A percentile compares a stretch with the other conserved stretches of the same genome.
These are phyloP conservation scores for Cistogaster globosa DNA, from an alignment of 2,888 invertebrate genomes.

Conservation along the genomic window DNA sequence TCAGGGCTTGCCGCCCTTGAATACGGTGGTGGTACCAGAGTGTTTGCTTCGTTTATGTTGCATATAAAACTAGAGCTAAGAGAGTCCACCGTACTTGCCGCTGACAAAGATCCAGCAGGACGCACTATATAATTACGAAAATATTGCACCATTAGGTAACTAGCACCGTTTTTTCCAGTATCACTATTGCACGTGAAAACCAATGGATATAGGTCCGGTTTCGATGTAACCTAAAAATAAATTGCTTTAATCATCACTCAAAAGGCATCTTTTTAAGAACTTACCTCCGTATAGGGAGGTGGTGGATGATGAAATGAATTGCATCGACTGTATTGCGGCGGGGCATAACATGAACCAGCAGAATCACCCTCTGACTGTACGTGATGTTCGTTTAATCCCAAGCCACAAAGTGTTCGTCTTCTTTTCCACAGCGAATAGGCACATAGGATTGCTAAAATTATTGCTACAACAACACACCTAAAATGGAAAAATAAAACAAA, in stretches of 20 bases:
- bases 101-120: conserved; percentile 90
- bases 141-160: conserved; percentile 93
- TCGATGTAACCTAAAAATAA: conserved; percentile 88
- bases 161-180: conserved; percentile 88
- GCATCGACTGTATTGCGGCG: conserved; percentile 92
- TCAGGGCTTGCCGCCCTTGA: conserved; percentile 91
- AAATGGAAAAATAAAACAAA: not conserved
- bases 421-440: conserved; percentile 87
- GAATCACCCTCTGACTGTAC: conserved; percentile 89
- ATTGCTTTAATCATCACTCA: not conserved
- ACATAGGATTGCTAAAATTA: conserved; percentile 88
- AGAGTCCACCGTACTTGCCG: conserved; percentile 93
- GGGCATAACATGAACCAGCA: conserved; percentile 91
- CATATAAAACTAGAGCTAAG: conserved; percentile 94
- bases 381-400: conserved; percentile 84
- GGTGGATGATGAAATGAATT: conserved; percentile 92
- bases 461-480: conserved; percentile 88
- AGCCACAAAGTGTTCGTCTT: conserved; percentile 83
- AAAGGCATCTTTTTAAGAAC: not conserved
- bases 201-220: conserved; percentile 92
- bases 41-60: conserved; percentile 93
- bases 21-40: conserved; percentile 92
- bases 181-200: conserved; percentile 91
- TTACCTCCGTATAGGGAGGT: conserved; percentile 93
- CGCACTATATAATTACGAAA: conserved; percentile 91